phyloP scores from a whole-genome alignment of 2,113 vertebrate species.

The Azemiops feae region DNA sequence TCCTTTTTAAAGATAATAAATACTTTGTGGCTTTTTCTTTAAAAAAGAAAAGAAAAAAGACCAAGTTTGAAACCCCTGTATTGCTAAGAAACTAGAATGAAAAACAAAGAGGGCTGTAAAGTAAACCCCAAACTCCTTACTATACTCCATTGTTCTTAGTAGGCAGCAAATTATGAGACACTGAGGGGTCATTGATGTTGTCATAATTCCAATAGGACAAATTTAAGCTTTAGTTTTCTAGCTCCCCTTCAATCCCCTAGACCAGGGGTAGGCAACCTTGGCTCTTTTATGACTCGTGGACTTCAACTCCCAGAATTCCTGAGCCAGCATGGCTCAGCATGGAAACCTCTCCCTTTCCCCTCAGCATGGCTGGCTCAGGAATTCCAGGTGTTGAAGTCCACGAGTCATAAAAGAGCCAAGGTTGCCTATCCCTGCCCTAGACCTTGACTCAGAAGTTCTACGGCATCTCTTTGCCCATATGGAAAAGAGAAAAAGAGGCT shows the following conservation, averaged over 20 bases:
- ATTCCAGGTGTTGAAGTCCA: too few relatives aligned
- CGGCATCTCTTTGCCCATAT: not conserved
- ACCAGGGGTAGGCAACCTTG: not conserved
- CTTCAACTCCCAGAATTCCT: too few relatives aligned
- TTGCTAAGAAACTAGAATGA: not conserved
- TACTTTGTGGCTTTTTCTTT: not conserved
- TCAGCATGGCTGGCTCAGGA: too few relatives aligned
- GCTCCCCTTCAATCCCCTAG: not conserved
- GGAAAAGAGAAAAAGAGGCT: not conserved
- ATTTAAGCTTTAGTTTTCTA: not conserved
- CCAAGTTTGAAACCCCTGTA: not conserved
- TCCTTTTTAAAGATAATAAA: not conserved
- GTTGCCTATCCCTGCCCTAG: too few relatives aligned
- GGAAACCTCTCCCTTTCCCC: too few relatives aligned
- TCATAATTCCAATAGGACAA: not conserved
- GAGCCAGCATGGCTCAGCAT: too few relatives aligned
- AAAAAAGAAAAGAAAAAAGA: not conserved
- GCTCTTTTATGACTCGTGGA: too few relatives aligned
- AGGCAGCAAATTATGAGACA: not conserved
- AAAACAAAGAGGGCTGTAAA: not conserved
- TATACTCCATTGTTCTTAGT: not conserved
- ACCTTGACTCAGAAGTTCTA: not conserved
- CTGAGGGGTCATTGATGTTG: not conserved
- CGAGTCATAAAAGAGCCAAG: too few relatives aligned
- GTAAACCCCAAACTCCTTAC: not conserved